phyloP scores from a whole-genome alignment of 2,797 vertebrate genomes.

The Helarctos malayanus region DNA sequence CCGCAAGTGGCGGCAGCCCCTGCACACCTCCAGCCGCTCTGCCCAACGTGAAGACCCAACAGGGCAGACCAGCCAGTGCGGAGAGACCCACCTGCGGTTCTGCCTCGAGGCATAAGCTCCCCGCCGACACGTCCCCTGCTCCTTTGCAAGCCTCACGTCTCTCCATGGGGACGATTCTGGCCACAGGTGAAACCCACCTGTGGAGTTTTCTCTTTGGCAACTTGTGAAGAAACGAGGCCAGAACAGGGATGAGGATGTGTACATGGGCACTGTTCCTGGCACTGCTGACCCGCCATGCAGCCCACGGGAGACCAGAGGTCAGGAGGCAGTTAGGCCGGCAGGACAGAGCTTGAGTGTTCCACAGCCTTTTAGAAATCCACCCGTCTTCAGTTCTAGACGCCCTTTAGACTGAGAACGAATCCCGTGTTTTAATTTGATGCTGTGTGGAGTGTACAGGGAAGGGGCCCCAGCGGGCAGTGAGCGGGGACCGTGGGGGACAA shows the following conservation, averaged over 20 bases:
- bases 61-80: background rate
- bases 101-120: too few relatives aligned
- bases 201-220: background rate
- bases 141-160: background rate
- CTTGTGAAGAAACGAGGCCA: background rate
- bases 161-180: background rate
- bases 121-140: background rate
- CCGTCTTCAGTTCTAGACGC: background rate
- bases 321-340: background rate
- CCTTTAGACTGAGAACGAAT: too few relatives aligned
- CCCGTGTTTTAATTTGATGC: background rate
- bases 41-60: background rate
- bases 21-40: accelerated
- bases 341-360: background rate
- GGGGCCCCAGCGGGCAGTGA: background rate
- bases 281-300: background rate
- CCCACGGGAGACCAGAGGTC: background rate
- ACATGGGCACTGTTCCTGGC: background rate
- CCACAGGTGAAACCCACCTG: background rate
- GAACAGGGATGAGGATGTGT: background rate
- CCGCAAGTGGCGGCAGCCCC: too few relatives aligned
- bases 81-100: background rate
- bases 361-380: background rate
- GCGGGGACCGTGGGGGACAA: background rate
- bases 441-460: background rate